phyloP scores from a whole-genome alignment of 2,113 vertebrate species.

The Acanthisitta chloris region DNA sequence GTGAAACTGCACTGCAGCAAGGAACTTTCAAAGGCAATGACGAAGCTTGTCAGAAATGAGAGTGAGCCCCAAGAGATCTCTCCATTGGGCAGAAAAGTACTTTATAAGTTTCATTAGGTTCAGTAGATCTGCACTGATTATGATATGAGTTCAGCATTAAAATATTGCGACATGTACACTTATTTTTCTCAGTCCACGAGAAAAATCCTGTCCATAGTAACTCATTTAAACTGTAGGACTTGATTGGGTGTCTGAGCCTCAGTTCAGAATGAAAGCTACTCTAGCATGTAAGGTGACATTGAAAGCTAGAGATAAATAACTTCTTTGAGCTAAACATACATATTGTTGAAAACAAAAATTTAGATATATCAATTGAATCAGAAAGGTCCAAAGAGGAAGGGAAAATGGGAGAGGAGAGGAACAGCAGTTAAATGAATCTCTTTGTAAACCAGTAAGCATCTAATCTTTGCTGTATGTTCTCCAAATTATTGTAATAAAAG shows the following conservation, averaged over 20 bases:
- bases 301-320: not conserved
- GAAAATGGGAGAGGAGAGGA: not conserved
- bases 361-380: not conserved
- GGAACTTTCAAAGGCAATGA: not conserved
- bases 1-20: not conserved
- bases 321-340: not conserved
- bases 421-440: not conserved
- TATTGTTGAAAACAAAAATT: not conserved
- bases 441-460: not conserved
- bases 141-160: not conserved
- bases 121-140: not conserved
- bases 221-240: not conserved
- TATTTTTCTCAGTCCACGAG: not conserved
- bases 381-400: not conserved
- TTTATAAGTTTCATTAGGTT: not conserved
- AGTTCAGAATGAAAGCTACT: not conserved
- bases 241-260: not conserved
- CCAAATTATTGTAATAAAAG: not conserved
- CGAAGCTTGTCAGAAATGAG: not conserved
- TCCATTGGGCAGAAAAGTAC: not conserved
- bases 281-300: not conserved
- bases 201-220: not conserved
- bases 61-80: not conserved
- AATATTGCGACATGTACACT: not conserved
- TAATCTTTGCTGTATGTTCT: not conserved